Evolutionary conservation across 1,140 invertebrate genomes (phyloP), one percentile per base, ranked within the genome.

Genomic region (Vanessa atalanta): DNA sequence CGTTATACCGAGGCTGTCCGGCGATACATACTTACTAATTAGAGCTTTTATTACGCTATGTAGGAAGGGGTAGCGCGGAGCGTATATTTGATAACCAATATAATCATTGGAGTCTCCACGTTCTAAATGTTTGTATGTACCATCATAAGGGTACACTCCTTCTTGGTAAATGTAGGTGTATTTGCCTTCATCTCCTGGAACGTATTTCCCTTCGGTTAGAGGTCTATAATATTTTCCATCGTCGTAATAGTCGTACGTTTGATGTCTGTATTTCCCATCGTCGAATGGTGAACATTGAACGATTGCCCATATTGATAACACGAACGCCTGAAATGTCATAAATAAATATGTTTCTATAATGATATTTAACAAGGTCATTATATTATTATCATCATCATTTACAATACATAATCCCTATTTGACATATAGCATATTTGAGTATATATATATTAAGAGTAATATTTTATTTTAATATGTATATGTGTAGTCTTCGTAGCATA

Each of bases 121-220:
- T 50, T 79, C 80, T 11, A 93, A 83, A 82, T 94, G 94, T 73
- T 90, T 89, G 57, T 93, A 93, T 20, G 93, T 93, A 57, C 93
- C 92, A 60, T 93, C 93, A 70, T 86, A 92, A 7, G 87, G 88
- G 65, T 84, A 90, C 16, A 89, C 80, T 3, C 86, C 85, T 70
- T 86, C 81, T 70, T 72, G 81, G 72, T 88, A 88, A 23, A 87
- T 80, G 75, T 92, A 94, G 13, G 87, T 93, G 84, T 94, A 94
- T 86, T 89, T 90, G 60, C 93, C 91, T 76, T 94, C 93, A 83
- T 93, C 91, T 63, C 93, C 92, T 13, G 93, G 94, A 78, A 92
- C 77, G 80, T 94, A 94, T 86, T 93, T 93, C 15, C 93, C 93
- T 79, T 92, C 90, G 63, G 80, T 75, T 70, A 76, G 55, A 15